Conservation (phyloP, 2,797 vertebrate species). For the Champsocephalus gunnari region DNA sequence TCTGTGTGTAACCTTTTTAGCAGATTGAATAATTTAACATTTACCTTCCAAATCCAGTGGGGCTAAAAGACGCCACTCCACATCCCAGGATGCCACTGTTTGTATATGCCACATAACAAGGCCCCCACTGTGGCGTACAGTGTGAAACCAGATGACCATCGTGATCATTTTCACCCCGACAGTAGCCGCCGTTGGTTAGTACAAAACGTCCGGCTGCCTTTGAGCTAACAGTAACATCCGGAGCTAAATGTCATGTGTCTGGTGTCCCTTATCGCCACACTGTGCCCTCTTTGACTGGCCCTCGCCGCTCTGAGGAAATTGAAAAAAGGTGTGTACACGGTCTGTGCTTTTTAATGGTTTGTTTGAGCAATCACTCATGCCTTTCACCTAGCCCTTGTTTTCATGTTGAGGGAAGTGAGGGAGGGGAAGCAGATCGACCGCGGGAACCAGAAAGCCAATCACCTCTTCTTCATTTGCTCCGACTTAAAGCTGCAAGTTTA, state of each 20-base stretch:
- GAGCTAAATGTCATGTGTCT: conserved; percentile 59
- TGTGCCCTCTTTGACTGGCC: conserved; percentile 53
- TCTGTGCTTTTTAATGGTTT: conserved; percentile 55
- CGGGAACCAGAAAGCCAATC: conserved; percentile 50
- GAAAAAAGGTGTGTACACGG: conserved; percentile 43
- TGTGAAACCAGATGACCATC: conserved; percentile 50
- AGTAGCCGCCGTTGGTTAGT: conserved; percentile 29
- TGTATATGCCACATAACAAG: conserved; percentile 45
- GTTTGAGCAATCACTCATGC: conserved; percentile 55
- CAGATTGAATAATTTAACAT: conserved; percentile 80
- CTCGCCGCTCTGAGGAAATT: conserved; percentile 39
- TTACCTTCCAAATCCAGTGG: conserved; percentile 73
- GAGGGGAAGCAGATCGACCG: conserved; percentile 32
- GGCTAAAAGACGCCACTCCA: conserved; percentile 62
- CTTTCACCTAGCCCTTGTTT: conserved; percentile 42
- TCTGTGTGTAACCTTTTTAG: conserved; percentile 76
- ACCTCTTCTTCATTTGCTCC: conserved; percentile 70
- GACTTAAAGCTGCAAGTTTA: conserved; percentile 96
- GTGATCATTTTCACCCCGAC: conserved; percentile 22
- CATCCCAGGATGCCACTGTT: conserved; percentile 53
- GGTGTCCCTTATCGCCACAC: conserved; percentile 45
- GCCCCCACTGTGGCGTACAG: conserved; percentile 32
- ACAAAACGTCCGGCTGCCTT: conserved; percentile 44
- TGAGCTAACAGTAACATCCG: conserved; percentile 44
- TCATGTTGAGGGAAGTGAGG: conserved; percentile 44